Evolutionary conservation across 2,797 vertebrate genomes (phyloP), one percentile per base, ranked within the genome.

Genomic region (Premnoplex brunnescens): DNA sequence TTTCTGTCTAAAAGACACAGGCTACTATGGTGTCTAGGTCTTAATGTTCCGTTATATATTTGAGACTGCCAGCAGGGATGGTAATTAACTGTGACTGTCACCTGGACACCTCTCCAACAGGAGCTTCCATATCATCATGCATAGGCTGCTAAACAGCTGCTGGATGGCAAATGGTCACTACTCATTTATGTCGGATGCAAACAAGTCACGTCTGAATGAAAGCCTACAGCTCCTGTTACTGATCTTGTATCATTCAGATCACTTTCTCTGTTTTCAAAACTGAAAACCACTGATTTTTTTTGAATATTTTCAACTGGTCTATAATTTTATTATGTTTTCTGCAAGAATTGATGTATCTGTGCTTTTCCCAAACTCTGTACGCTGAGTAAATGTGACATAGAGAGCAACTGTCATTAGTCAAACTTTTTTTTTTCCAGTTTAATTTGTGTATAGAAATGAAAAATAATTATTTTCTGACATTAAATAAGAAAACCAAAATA

Each of bases 381-480:
- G 4, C 3, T 51, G 43, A 44, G 37, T 82, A 62, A n/a, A 34
- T 73, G 63, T 88, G 75, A 60, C 52, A 48, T 32, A 32, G 7
- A 91, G 43, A 84, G 34, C 37, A 89, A 54, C 77, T 91, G 66
- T 73, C 17, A 34, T 62, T 87, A 92, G 23, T n/a, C 21, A 68
- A n/a, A 83, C 59, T 54, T 68, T 88, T 92, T 93, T 96, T 92
- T 49, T 26, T 8, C 13, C 91, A 79, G 64, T 93, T 76, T 96
- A 69, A 63, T 93, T 97, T 97, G 69, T 92, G 48, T 28, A 56
- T 68, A 88, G 89, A 96, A 96, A 95, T 72, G 32, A 91, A 91
- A 49, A 87, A 72, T 84, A 72, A 96, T 93, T 80, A n/a, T 59
- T 94, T 93, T 52, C 58, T 90, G 24, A 66, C 64, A 69, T 77